These are phyloP conservation scores for Gymnogyps californianus DNA, from an alignment of 2,113 vertebrate species.

Conservation along the genomic window DNA sequence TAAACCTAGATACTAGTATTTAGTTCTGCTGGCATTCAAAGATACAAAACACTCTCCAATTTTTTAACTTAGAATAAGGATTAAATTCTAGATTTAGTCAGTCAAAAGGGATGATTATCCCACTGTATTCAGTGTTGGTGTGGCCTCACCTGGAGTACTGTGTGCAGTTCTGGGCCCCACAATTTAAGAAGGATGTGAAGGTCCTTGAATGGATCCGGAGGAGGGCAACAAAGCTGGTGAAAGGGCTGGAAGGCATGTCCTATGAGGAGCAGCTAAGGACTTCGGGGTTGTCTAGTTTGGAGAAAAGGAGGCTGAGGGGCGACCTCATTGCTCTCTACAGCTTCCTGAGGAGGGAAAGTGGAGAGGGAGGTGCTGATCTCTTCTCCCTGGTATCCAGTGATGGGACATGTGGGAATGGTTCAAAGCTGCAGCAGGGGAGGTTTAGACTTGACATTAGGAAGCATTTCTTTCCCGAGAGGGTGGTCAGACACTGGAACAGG, in stretches of 20 bases:
- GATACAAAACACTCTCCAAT: neutral
- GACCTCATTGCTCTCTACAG: neutral
- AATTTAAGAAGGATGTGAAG: neutral
- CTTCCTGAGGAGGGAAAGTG: neutral
- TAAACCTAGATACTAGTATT: neutral
- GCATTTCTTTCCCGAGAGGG: fast-evolving
- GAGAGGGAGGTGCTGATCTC: neutral
- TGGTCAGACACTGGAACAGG: neutral
- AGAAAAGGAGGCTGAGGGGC: neutral
- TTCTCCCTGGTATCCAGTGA: neutral
- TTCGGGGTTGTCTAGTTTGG: neutral
- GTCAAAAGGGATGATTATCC: neutral
- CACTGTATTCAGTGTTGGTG: fast-evolving
- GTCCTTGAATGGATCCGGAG: neutral
- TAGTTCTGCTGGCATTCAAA: neutral
- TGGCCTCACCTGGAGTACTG: neutral
- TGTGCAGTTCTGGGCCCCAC: neutral
- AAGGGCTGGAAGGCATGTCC: too few species aligned
- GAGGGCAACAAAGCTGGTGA: too few species aligned
- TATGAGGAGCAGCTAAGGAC: fast-evolving
- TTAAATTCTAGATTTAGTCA: neutral
- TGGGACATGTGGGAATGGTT: fast-evolving
- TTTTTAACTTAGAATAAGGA: neutral
- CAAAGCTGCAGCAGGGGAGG: neutral
- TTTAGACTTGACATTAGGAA: neutral